Conservation (phyloP, 2,888 invertebrate species). For the Zhuqinia jingwanae region DNA sequence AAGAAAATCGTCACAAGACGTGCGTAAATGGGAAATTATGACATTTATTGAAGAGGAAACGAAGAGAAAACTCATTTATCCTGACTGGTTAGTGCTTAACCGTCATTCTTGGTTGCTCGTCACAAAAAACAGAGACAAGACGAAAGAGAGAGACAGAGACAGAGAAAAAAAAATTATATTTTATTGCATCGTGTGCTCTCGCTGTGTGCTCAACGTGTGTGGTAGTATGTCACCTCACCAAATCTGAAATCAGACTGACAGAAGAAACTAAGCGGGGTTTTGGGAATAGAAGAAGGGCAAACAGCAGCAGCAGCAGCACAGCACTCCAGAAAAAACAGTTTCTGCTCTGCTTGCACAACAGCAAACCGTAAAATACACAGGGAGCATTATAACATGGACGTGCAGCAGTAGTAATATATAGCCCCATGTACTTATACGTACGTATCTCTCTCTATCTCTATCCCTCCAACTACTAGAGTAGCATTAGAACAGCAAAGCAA, state of each 20-base stretch:
- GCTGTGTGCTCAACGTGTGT: too few relatives aligned
- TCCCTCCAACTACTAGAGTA: conserved; percentile 3
- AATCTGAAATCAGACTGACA: conserved; percentile 72
- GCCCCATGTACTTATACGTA: neutral
- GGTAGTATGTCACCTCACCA: conserved; percentile 67
- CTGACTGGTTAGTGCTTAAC: conserved; percentile 42
- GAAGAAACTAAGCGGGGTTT: conserved; percentile 70
- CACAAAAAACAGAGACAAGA: too few relatives aligned
- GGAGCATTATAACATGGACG: neutral
- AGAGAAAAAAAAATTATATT: conserved; percentile 24
- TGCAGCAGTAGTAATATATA: neutral
- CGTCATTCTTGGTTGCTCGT: conserved; percentile 3
- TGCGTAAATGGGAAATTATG: conserved; percentile 70
- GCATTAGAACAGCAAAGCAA: conserved; percentile 10
- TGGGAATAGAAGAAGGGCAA: conserved; percentile 54
- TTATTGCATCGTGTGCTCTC: conserved; percentile 40
- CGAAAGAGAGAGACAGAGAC: too few relatives aligned
- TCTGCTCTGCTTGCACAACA: neutral
- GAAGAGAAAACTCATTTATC: conserved; percentile 67
- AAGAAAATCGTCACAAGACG: conserved; percentile 64
- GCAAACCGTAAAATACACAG: too few relatives aligned
- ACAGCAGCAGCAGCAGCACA: neutral
- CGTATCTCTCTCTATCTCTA: neutral
- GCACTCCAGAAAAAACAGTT: neutral
- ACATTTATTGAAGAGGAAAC: conserved; percentile 71